Evolutionary conservation across 2,113 vertebrate species (phyloP).

Genomic region (crab-eating macaque (Macaca fascicularis)): T2T-MFA8v1.1 NC_088376.1:98542501-98543000

Average conservation of each 20-base stretch:
- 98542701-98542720: not conserved
- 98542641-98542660: not conserved
- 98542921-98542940: not conserved
- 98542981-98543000: not conserved
- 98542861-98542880: not conserved
- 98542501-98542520: too few relatives aligned
- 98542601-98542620: accelerated
- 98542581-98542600: not conserved
- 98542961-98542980: not conserved
- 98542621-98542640: not conserved
- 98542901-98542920: not conserved
- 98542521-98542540: too few relatives aligned
- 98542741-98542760: not conserved
- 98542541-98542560: not conserved
- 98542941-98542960: not conserved
- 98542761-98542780: not conserved
- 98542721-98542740: not conserved
- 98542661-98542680: not conserved
- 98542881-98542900: not conserved
- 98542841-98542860: not conserved
- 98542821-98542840: not conserved
- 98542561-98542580: not conserved
- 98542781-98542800: not conserved
- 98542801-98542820: not conserved
- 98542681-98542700: not conserved